phyloP scores from a whole-genome alignment of 2,113 vertebrate species.

The Lagenorhynchus albirostris region DNA sequence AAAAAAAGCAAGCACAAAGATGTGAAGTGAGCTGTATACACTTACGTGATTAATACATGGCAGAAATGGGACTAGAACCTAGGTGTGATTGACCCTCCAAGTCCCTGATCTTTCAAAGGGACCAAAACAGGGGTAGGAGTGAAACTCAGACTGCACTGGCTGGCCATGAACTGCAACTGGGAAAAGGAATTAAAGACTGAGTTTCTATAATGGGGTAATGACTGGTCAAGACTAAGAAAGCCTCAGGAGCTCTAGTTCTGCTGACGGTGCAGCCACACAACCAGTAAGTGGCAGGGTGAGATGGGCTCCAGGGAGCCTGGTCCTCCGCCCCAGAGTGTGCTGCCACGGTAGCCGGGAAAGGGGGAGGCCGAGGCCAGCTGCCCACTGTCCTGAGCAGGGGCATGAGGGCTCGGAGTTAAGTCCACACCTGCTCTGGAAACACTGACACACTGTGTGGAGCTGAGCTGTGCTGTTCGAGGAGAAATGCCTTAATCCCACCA shows the following conservation, averaged over 20 bases:
- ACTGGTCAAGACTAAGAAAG: not conserved
- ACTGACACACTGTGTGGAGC: not conserved
- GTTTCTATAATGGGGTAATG: not conserved
- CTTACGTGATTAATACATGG: not conserved
- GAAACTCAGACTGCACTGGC: not conserved
- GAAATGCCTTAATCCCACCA: not conserved
- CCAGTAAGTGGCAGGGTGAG: not conserved
- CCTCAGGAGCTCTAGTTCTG: not conserved
- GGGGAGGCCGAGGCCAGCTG: not conserved
- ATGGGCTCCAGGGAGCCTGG: fast-evolving
- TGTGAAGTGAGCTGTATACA: not conserved
- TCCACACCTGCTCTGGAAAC: not conserved
- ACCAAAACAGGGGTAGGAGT: not conserved
- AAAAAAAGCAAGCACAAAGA: not conserved
- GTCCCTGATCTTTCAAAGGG: not conserved
- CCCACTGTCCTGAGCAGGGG: not conserved
- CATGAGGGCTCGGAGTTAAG: not conserved
- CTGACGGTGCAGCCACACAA: not conserved
- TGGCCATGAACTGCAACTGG: fast-evolving
- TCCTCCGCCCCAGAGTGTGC: not conserved
- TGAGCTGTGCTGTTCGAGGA: fast-evolving
- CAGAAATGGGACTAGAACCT: not conserved
- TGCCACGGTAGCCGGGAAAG: fast-evolving
- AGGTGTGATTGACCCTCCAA: not conserved
- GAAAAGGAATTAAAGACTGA: not conserved